phyloP scores from a whole-genome alignment of 2,797 vertebrate genomes.

The Tokudaia muenninki region DNA sequence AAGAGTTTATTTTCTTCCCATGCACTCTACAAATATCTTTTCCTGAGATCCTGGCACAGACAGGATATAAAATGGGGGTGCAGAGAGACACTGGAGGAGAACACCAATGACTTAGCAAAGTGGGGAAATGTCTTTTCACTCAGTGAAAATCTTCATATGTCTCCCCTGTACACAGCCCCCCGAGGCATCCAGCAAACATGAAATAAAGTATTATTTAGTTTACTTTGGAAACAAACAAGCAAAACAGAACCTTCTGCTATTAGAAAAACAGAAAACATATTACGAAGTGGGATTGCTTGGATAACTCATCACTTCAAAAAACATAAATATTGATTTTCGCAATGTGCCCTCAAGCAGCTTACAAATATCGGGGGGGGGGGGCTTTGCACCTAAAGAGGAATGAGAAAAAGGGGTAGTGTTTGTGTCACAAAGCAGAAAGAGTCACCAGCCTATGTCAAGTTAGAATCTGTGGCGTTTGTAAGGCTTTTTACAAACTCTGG shows the following conservation, averaged over 20 bases:
- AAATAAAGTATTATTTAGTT: conserved; percentile 61
- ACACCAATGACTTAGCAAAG: conserved; percentile 7
- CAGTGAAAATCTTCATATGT: not conserved
- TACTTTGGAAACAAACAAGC: conserved; percentile 21
- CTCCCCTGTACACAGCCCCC: not conserved
- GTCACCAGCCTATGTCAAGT: not conserved
- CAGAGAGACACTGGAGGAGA: not conserved
- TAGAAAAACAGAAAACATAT: conserved; percentile 67
- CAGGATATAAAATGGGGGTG: not conserved
- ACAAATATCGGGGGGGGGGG: not conserved
- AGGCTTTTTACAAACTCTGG: conserved; percentile 48
- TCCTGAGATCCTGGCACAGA: conserved; percentile 11
- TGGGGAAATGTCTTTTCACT: not conserved
- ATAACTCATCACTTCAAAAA: conserved; percentile 66
- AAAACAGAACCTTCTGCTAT: not conserved
- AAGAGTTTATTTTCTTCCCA: conserved; percentile 35
- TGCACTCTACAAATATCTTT: conserved; percentile 39
- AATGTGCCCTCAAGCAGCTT: conserved; percentile 1
- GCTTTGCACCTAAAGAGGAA: not conserved
- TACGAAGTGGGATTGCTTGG: conserved; percentile 34
- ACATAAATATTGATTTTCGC: conserved; percentile 62
- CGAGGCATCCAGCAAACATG: not conserved
- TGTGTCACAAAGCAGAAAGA: not conserved
- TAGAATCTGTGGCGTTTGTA: not conserved
- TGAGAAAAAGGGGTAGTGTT: not conserved